A percentile compares a stretch with the other conserved stretches of the same genome.
Conservation (phyloP, 1,140 invertebrate species). For the Caenorhabditis remanei region DNA sequence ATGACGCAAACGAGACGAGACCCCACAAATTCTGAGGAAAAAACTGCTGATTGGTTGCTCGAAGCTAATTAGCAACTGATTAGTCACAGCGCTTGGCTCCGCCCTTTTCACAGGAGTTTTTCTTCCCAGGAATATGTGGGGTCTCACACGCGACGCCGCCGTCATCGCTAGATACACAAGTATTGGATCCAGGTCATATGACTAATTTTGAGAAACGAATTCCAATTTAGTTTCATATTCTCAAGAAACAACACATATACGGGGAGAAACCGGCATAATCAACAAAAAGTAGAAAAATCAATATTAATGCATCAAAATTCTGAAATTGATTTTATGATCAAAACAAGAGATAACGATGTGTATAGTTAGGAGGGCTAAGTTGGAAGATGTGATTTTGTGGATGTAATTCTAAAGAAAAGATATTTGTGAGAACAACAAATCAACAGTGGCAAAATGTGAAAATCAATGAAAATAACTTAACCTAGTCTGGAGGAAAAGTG, state of each 20-base stretch:
- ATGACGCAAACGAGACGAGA: background rate
- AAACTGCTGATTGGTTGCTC: too few species aligned
- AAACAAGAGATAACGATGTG: background rate
- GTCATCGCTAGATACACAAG: background rate
- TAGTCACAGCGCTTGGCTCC: too few species aligned
- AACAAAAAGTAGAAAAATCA: too few species aligned
- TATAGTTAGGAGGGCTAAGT: background rate
- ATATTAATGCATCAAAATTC: background rate
- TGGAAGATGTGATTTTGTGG: background rate
- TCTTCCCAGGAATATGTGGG: too few species aligned
- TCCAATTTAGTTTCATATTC: background rate
- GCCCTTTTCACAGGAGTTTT: too few species aligned
- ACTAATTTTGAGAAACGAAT: too few species aligned
- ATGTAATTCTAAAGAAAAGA: background rate
- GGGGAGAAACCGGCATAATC: too few species aligned
- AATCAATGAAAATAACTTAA: background rate
- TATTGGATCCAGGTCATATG: background rate
- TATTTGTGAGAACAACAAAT: slow-evolving; percentile 25
- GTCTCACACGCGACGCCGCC: background rate
- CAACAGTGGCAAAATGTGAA: background rate
- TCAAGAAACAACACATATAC: background rate
- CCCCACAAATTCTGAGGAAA: too few species aligned
- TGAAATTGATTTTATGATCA: background rate
- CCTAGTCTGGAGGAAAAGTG: background rate
- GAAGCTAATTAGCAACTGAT: too few species aligned